These are phyloP conservation scores for Azorinus chamasolen DNA, from an alignment of 2,888 invertebrate species.

Conservation along the genomic window DNA sequence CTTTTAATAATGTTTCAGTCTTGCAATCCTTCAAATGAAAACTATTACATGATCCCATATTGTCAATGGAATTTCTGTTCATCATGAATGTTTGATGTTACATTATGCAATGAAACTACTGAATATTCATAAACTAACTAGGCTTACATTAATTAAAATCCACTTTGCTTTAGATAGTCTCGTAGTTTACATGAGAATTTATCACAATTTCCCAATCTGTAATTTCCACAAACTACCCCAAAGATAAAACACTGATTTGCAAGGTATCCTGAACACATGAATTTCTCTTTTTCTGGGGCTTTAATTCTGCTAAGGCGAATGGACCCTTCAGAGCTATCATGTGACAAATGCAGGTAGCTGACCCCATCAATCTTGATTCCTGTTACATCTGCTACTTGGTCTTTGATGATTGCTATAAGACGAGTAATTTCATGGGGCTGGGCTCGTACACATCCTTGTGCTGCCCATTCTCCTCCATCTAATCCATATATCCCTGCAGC, in stretches of 20 bases:
- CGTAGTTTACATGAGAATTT: slow-evolving; percentile 58
- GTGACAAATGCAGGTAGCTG: slow-evolving; percentile 48
- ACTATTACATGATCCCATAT: too few relatives aligned
- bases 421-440: slow-evolving; percentile 46
- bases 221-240: slow-evolving; percentile 59
- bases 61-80: too few relatives aligned
- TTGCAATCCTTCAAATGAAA: too few relatives aligned
- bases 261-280: slow-evolving; percentile 53
- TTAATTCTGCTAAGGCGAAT: slow-evolving; percentile 51
- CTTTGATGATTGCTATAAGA: slow-evolving; percentile 53
- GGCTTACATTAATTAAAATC: slow-evolving; percentile 37
- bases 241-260: slow-evolving; percentile 51
- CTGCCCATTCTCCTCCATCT: slow-evolving; percentile 61
- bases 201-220: slow-evolving; percentile 59
- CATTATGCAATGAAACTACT: too few relatives aligned
- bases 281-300: slow-evolving; percentile 55
- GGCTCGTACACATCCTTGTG: slow-evolving; percentile 39
- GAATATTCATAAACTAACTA: too few relatives aligned
- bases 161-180: slow-evolving; percentile 58
- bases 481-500: slow-evolving; percentile 59
- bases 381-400: slow-evolving; percentile 52
- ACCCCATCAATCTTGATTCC: slow-evolving; percentile 54
- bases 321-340: slow-evolving; percentile 51
- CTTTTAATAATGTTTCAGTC: too few relatives aligned
- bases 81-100: too few relatives aligned